Evolutionary conservation across 2,113 vertebrate species (phyloP).

Genomic region (Cyphomyrus discorhynchus): DNA sequence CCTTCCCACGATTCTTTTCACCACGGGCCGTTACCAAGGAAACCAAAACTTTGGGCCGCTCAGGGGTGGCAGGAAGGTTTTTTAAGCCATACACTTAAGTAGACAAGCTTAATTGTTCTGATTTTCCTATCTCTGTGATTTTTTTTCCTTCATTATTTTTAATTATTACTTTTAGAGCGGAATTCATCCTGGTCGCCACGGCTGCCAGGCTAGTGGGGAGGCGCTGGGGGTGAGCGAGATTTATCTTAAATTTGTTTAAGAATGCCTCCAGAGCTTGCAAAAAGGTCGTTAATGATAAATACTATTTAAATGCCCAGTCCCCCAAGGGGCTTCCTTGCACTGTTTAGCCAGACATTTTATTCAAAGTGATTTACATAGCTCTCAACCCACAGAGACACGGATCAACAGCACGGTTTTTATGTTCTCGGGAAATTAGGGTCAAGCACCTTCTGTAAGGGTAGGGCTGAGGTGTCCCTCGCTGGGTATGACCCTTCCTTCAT

Average conservation of each 20-base stretch:
- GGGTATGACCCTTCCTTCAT: background rate
- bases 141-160: background rate
- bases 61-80: background rate
- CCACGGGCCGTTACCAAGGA: background rate
- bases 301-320: background rate
- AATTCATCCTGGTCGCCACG: background rate
- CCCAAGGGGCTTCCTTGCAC: background rate
- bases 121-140: background rate
- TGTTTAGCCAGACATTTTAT: background rate
- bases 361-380: conserved; percentile 1
- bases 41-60: background rate
- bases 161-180: background rate
- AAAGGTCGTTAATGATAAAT: background rate
- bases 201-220: background rate
- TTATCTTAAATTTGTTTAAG: background rate
- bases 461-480: background rate
- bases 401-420: background rate
- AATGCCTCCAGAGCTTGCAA: background rate
- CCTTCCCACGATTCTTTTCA: background rate
- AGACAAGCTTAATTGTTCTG: background rate
- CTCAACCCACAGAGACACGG: background rate
- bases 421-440: background rate
- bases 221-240: background rate
- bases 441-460: background rate
- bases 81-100: background rate